Evolutionary conservation across 1,140 invertebrate species (phyloP), one percentile per base, ranked within the genome.

Genomic region (Thalassaphorura encarpata): DNA sequence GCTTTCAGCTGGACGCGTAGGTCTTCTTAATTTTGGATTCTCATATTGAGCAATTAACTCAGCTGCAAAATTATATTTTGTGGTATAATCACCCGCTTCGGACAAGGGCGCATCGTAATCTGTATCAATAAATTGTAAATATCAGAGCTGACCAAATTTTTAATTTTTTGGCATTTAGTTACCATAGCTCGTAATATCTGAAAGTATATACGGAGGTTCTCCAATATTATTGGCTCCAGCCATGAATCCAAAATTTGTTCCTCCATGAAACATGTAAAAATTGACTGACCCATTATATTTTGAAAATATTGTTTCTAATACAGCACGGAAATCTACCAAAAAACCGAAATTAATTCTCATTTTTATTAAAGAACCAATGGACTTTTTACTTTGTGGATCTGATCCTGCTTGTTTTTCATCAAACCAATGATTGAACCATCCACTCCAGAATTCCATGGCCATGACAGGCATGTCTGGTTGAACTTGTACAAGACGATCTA

Each of bases 121-220:
- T 64, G 29, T n/a, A n/a, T 36, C n/a, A n/a, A n/a, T 36, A n/a
- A n/a, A 36, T n/a, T 11, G 33, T 11, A n/a, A 36, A 36, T 11
- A 36, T 36, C n/a, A 36, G n/a, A 11, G 33, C 33, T 11, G 11
- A 36, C 33, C n/a, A 36, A n/a, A 36, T n/a, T 11, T 11, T 11
- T 36, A 36, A 48, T 21, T 24, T 29, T 8, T 13, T 13, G 70
- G 72, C n/a, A n/a, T n/a, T n/a, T 21, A 57, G 16, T 2, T 61
- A 61, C 76, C 79, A 67, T 81, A 82, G 58, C 78, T 80, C 3
- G 76, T 79, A n/a, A 77, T 73, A 59, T 76, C 73, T 2, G 77
- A 66, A 45, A 69, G 64, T n/a, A 52, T 54, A 31, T 43, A 46
- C 2, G 69, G 67, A 43, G 64, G 64, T 23, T 56, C 39, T 8